Evolutionary conservation across 2,888 invertebrate species (phyloP).

Genomic region (Ophion ellenae): DNA sequence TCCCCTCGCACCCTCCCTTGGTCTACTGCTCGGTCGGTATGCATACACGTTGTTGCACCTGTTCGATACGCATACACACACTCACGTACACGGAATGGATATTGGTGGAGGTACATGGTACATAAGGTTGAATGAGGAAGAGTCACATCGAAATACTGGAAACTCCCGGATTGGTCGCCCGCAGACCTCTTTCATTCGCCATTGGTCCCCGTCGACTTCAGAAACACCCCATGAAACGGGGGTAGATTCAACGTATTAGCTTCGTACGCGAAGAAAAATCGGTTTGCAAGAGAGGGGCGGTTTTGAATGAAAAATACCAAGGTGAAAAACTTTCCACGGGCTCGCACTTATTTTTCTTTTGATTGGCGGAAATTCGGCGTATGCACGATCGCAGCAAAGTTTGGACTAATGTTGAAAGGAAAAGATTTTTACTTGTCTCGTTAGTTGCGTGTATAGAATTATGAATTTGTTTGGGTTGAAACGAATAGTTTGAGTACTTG

Average conservation of each 20-base stretch:
- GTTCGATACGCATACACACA: conserved; percentile 13
- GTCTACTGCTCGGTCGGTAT: background rate
- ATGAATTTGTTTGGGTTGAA: too few species aligned
- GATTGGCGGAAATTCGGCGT: too few species aligned
- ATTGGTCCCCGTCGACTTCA: conserved; percentile 71
- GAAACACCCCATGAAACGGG: conserved; percentile 38
- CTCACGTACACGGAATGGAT: background rate
- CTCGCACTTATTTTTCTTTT: too few species aligned
- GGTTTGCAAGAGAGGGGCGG: background rate
- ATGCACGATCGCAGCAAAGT: too few species aligned
- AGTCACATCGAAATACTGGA: conserved; percentile 79
- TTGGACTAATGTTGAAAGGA: too few species aligned
- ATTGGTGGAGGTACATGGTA: too few species aligned
- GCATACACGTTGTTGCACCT: conserved; percentile 41
- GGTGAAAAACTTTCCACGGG: background rate
- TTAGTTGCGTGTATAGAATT: too few species aligned
- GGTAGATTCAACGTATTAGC: conserved; percentile 41
- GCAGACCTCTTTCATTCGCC: conserved; percentile 61
- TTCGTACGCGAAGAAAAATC: conserved; percentile 35
- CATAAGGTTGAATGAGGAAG: conserved; percentile 38
- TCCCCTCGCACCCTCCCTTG: conserved; percentile 26
- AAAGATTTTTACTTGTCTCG: too few species aligned
- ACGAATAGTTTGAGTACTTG: too few species aligned
- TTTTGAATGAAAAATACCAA: background rate
- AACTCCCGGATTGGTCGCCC: conserved; percentile 78